Conservation (phyloP, 2,888 invertebrate genomes). For the Chironomus tentans region DNA sequence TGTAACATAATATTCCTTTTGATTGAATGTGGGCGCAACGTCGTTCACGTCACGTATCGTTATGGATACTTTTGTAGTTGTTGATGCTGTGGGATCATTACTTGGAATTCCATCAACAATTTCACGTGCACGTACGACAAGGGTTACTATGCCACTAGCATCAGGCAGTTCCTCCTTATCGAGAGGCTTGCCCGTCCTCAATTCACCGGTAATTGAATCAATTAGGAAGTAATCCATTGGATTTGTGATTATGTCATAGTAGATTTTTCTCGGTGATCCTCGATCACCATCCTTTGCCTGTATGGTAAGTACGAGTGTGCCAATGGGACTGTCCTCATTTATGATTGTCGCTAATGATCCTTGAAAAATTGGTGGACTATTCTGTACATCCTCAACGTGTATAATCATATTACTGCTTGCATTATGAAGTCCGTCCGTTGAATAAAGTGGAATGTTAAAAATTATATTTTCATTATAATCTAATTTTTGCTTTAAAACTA, state of each 20-base stretch:
- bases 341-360: slow-evolving; percentile 71
- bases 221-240: slow-evolving; percentile 79
- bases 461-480: slow-evolving; percentile 70
- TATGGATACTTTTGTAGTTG: slow-evolving; percentile 65
- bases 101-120: slow-evolving; percentile 61
- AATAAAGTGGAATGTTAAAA: slow-evolving; percentile 66
- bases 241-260: slow-evolving; percentile 71
- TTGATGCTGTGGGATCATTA: slow-evolving; percentile 57
- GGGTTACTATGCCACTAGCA: slow-evolving; percentile 65
- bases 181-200: slow-evolving; percentile 72
- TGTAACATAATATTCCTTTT: slow-evolving; percentile 67
- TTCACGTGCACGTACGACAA: slow-evolving; percentile 71
- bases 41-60: slow-evolving; percentile 85
- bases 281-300: slow-evolving; percentile 78
- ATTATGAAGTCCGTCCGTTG: slow-evolving; percentile 68
- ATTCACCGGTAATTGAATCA: slow-evolving; percentile 67
- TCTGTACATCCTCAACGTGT: slow-evolving; percentile 75
- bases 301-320: slow-evolving; percentile 67
- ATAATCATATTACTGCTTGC: slow-evolving; percentile 66
- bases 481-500: slow-evolving; percentile 59
- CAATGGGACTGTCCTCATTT: slow-evolving; percentile 74
- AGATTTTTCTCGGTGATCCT: slow-evolving; percentile 69
- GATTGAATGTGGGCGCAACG: slow-evolving; percentile 75
- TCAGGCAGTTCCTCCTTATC: slow-evolving; percentile 76
- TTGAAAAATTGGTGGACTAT: slow-evolving; percentile 74